Evolutionary conservation across 2,888 invertebrate species (phyloP), one percentile per base, ranked within the genome.

Genomic region (Apodemia mormo): DNA sequence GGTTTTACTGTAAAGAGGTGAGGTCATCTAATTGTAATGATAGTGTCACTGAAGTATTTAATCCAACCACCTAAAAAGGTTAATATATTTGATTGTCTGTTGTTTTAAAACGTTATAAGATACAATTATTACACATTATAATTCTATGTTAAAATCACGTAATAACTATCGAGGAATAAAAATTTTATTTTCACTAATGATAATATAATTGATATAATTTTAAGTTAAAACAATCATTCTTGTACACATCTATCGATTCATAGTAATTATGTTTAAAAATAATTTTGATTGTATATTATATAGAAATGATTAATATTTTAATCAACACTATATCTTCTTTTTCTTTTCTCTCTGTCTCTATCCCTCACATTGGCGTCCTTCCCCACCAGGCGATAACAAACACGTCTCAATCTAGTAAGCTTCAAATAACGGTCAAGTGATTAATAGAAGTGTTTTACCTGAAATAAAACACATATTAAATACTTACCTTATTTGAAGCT

Each of bases 401-500:
- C 56, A 56, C 56, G 56, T 56, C 56, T 56, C 29, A 56, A 56
- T 56, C 56, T 22, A 22, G 22, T 22, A 22, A 22, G 22, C 22
- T 22, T 22, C 22, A 22, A 56, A 56, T 56, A 56, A 29, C 56
- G 56, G 56, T 56, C 56, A 56, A 56, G 56, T 29, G 29, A 29
- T 29, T 56, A 54, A 54, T 22, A 56, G n/a, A 56, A 56, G 29
- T 56, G 56, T 58, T 58, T 58, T 58, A 58, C 58, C 30, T 58
- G 30, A 58, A 58, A 58, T 58, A 58, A 58, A 58, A 58, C 30
- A 29, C 58, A 30, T 56, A 56, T 58, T 58, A 58, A 58, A 58
- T 58, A 58, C 58, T 58, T 58, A 58, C 58, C 30, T 58, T 58
- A 58, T 58, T 58, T 58, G 58, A 58, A 58, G 58, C 30, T 58